Conservation (phyloP, 2,113 vertebrate genomes). For the Eptesicus fuscus region DNA sequence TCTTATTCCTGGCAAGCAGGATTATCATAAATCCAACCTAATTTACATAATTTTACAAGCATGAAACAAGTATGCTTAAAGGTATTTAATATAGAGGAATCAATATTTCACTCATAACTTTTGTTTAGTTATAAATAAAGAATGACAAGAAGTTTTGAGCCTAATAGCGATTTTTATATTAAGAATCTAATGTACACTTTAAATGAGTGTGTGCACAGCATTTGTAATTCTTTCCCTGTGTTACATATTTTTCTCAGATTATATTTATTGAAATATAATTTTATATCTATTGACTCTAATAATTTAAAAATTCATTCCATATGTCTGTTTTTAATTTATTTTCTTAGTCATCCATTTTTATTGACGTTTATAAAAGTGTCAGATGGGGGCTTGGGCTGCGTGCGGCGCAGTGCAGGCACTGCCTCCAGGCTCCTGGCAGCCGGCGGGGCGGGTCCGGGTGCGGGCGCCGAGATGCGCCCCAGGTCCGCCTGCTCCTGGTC, state of each 20-base stretch:
- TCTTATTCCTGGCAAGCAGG: neutral
- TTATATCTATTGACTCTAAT: neutral
- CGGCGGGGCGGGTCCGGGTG: too few species aligned
- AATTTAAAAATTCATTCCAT: neutral
- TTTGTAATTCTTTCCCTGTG: neutral
- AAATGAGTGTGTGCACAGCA: neutral
- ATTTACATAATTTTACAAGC: slow-evolving; percentile 47
- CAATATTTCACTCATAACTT: slow-evolving; percentile 25
- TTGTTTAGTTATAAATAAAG: slow-evolving; percentile 31
- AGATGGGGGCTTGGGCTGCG: neutral
- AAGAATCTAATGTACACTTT: neutral
- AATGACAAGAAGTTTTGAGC: slow-evolving; percentile 8
- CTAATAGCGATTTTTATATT: neutral
- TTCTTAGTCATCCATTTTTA: slow-evolving; percentile 14
- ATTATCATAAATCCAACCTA: slow-evolving; percentile 13
- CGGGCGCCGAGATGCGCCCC: slow-evolving; percentile 47
- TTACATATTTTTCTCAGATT: slow-evolving; percentile 1
- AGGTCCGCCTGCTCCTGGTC: slow-evolving; percentile 66
- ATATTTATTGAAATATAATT: slow-evolving; percentile 30
- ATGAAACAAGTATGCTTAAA: slow-evolving; percentile 27
- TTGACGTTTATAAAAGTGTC: neutral
- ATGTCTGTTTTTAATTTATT: neutral
- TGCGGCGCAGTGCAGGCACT: rapidly evolving
- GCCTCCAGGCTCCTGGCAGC: rapidly evolving
- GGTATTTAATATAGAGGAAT: neutral